Percentiles rank a stretch among this genome's conserved stretches.
Conservation (phyloP, 2,113 vertebrate genomes). For the Bujurquina vittata region DNA sequence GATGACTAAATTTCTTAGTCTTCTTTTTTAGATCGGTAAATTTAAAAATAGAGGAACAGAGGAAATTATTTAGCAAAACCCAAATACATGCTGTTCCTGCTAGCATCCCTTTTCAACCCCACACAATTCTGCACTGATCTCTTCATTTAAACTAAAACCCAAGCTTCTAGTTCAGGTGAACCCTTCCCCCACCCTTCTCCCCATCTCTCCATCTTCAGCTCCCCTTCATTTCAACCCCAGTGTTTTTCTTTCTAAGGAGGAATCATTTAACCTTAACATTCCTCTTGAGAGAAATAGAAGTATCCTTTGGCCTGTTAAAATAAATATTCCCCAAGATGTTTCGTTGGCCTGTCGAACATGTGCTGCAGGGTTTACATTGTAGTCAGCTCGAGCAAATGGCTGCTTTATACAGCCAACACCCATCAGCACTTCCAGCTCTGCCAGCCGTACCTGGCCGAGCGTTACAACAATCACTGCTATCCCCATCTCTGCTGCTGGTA, state of each 20-base stretch:
- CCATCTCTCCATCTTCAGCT: background rate
- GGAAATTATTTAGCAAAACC: background rate
- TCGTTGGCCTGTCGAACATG: constrained; percentile 52
- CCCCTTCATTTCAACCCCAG: background rate
- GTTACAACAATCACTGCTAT: background rate
- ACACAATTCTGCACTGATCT: background rate
- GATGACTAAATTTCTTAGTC: background rate
- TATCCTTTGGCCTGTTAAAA: constrained; percentile 78
- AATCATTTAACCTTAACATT: constrained; percentile 76
- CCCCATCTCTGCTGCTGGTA: constrained; percentile 10
- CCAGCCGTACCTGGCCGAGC: constrained; percentile 24
- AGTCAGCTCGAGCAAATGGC: constrained; percentile 23
- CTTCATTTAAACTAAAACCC: constrained; percentile 38
- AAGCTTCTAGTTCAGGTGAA: constrained; percentile 35
- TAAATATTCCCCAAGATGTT: constrained; percentile 79
- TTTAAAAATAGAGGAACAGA: background rate
- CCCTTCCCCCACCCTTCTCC: background rate
- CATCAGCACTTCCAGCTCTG: constrained; percentile 45
- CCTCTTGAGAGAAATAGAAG: constrained; percentile 68
- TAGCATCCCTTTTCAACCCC: background rate
- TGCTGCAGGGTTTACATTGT: constrained; percentile 69
- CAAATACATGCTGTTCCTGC: background rate
- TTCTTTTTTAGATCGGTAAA: background rate
- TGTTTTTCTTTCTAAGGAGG: constrained; percentile 65
- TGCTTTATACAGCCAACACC: constrained; percentile 36